Evolutionary conservation across 1,140 invertebrate species (phyloP).

Genomic region (Lepidurus arcticus): DNA sequence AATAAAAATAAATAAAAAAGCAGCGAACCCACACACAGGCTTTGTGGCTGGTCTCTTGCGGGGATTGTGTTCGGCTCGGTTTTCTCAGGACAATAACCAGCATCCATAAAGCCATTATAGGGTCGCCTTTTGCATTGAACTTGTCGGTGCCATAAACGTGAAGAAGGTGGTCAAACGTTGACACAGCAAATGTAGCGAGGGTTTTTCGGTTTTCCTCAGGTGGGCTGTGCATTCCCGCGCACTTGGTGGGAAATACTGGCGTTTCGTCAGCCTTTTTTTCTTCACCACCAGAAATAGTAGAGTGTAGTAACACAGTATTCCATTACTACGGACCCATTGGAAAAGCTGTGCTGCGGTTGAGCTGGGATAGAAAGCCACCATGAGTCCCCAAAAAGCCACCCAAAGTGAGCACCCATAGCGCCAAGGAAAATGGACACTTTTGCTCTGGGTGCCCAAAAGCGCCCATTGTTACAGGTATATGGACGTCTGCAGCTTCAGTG

Average conservation of each 20-base stretch:
- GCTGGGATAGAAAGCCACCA: background rate
- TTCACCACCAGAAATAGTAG: background rate
- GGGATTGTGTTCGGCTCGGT: background rate
- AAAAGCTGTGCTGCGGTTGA: background rate
- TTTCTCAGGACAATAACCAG: conserved; percentile 10
- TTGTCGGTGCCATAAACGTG: conserved; percentile 21
- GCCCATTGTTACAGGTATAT: background rate
- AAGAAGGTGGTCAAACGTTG: background rate
- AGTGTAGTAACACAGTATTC: background rate
- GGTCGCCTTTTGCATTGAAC: background rate
- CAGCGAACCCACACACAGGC: background rate
- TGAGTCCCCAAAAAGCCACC: background rate
- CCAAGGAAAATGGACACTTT: background rate
- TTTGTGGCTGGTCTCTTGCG: background rate
- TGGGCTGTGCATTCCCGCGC: conserved; percentile 1
- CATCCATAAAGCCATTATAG: conserved; percentile 22
- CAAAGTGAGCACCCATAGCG: conserved; percentile 20
- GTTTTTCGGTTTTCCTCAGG: background rate
- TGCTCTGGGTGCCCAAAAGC: background rate
- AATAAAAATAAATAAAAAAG: background rate
- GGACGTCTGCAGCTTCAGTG: background rate
- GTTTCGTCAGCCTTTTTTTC: conserved; percentile 1
- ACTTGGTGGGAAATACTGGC: conserved; percentile 4
- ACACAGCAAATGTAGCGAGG: background rate
- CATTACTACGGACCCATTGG: background rate